phyloP scores from a whole-genome alignment of 2,113 vertebrate genomes.

The Fukomys damarensis region DNA sequence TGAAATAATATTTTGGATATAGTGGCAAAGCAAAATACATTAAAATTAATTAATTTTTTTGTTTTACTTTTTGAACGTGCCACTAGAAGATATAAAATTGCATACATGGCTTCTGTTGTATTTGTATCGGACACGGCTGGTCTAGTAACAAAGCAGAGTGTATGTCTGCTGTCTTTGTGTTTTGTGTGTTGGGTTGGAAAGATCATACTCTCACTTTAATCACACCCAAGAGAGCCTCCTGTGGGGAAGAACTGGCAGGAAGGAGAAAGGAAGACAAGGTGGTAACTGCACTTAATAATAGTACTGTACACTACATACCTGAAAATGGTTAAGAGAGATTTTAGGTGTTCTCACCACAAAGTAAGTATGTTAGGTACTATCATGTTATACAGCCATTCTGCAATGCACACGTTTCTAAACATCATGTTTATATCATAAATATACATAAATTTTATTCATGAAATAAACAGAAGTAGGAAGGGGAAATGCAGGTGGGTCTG shows the following conservation, averaged over 20 bases:
- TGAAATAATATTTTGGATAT: constrained; percentile 2
- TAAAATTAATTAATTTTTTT: neutral
- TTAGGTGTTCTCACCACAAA: neutral
- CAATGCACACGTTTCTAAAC: neutral
- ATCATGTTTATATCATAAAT: neutral
- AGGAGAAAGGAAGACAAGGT: neutral
- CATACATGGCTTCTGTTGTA: neutral
- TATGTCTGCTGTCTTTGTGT: neutral
- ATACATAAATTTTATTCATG: neutral
- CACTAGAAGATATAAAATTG: neutral
- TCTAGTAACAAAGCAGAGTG: neutral
- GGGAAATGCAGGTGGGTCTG: neutral
- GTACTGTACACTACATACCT: neutral
- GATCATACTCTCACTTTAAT: neutral
- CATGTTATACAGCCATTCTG: neutral
- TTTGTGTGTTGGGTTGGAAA: neutral
- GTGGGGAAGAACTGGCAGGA: neutral
- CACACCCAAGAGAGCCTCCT: neutral
- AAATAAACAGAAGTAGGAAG: neutral
- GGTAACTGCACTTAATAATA: neutral
- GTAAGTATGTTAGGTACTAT: neutral
- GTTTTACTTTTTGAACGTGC: neutral
- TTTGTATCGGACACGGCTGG: neutral
- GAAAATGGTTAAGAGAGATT: neutral
- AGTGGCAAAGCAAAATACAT: neutral